A percentile compares a stretch with the other conserved stretches of the same genome.
These are phyloP conservation scores for Drosophila melanica DNA, from an alignment of 1,140 invertebrate species.

Conservation along the genomic window DNA sequence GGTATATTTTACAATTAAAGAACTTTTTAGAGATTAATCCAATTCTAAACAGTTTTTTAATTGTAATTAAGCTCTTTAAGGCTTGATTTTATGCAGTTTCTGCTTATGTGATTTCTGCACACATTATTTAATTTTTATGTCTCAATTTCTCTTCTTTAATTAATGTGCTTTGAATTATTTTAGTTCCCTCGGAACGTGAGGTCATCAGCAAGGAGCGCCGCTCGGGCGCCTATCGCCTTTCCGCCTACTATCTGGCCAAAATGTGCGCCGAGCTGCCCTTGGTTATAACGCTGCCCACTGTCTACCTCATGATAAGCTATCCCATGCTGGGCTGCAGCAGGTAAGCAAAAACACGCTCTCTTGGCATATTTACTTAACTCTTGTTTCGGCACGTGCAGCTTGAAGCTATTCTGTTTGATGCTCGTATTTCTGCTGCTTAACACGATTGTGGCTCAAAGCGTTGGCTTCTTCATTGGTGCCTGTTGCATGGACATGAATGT, in stretches of 20 bases:
- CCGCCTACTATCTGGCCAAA: slow-evolving; percentile 94
- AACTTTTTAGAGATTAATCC: no score
- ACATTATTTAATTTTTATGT: no score
- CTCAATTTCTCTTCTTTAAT: not conserved
- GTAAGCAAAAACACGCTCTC: slow-evolving; percentile 34
- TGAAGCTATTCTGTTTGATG: slow-evolving; percentile 88
- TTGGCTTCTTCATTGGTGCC: slow-evolving; percentile 93
- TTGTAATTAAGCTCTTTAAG: no score
- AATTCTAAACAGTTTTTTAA: no score
- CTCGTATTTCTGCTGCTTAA: slow-evolving; percentile 90
- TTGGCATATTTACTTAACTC: not conserved
- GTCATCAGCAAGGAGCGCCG: slow-evolving; percentile 93
- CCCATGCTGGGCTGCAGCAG: slow-evolving; percentile 88
- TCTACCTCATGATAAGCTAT: slow-evolving; percentile 92
- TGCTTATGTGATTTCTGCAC: no score
- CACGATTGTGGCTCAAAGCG: slow-evolving; percentile 92
- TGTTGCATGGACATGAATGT: slow-evolving; percentile 92
- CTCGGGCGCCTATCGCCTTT: slow-evolving; percentile 92
- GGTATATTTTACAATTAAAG: no score
- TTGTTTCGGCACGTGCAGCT: slow-evolving; percentile 82
- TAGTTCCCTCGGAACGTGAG: slow-evolving; percentile 92
- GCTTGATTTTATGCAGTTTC: no score
- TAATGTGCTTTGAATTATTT: not conserved
- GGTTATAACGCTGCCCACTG: slow-evolving; percentile 90
- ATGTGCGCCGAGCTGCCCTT: slow-evolving; percentile 93